Base-by-base conservation (phyloP, 2,888 invertebrate genomes). In the Lypha dubia region DNA sequence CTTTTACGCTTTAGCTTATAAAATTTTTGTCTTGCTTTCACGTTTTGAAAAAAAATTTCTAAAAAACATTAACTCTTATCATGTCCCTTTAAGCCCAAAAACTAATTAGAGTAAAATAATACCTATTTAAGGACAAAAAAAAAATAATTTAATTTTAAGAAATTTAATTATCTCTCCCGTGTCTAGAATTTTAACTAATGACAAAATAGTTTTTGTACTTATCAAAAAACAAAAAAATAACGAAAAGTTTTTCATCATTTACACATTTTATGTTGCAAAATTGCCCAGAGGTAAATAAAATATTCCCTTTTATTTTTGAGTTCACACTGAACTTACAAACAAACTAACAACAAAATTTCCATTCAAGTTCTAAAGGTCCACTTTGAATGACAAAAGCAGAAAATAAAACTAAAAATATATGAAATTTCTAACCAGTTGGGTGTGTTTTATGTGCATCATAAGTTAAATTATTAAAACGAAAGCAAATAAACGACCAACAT, bases 381-480 rank as follows among this genome's bases (percentile, higher is more conserved):
- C 67, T 79, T 70, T 63, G 49, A 74, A 68, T 84, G 76, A 68
- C 73, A 84, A 68, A 65, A 71, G 46, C 35, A 24, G 20, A 71
- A 71, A 77, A 44, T 60, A 32, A 62, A 49, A 77, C n/a, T n/a
- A n/a, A n/a, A n/a, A n/a, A n/a, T n/a, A 73, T 49, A 76, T 38
- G 11, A 84, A 84, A 75, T 73, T 68, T 46, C 53, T 22, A 77
- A 73, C 60, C 38, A 73, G 56, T 63, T 35, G 77, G 81, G 62
- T 75, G 81, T 63, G 68, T 38, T 75, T 70, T 74, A 62, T 79
- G 20, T 22, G 62, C 76, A 49, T 84, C 76, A 84, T 76, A 77
- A 84, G 80, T 77, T 44, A 79, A 84, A 79, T 84, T 81, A 81
- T 63, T 63, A 74, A 81, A 77, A 81, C 77, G 17, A 46, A 53